Base-by-base conservation (phyloP, 2,113 vertebrate species). In the Takifugu flavidus region DNA sequence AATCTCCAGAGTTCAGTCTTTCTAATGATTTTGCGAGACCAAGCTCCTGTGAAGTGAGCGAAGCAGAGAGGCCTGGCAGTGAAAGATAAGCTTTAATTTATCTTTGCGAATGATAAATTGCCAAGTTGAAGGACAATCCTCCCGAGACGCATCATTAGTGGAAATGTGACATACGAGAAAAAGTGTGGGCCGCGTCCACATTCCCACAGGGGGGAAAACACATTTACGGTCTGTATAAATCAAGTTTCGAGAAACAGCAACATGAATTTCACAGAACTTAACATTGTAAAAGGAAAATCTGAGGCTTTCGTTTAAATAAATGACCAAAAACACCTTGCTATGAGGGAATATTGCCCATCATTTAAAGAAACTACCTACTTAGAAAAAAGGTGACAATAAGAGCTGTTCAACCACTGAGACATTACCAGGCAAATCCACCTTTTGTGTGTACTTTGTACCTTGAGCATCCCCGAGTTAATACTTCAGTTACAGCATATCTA, bases 401-500 rank as follows among this genome's bases (percentile, higher is more conserved):
- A 10, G 34, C 31, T 34, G 31, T 11, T 39, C 34, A 8, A 39
- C 34, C 7, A 11, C 29, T 31, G 29, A 31, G 29, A 6, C 29
- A 2, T 7, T 7, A 34, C 31, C 31, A 6, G 31, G 1, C 31
- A 34, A 6, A 39, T 39, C 47, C 47, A 10, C 15, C 47, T 4
- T 25, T 25, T 20, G 20, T n/a, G 6, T 20, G 47, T n/a, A 8
- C 47, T 49, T 25, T 49, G 20, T 49, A 20, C 20, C 47, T n/a
- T 25, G 20, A 20, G 12, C 3, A n/a, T 59, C 49, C 53, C 0
- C 6, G 13, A 63, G 13, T 44, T 15, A 44, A 11, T 51, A 25
- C 42, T 47, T 52, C 15, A 54, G 12, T 63, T 44, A 1, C 20
- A 14, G 13, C 56, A 6, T 6, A 14, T 75, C 62, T 84, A 77